These are phyloP conservation scores for Oryzias dopingdopingensis DNA, from an alignment of 2,797 vertebrate species.

Conservation along the genomic window DNA sequence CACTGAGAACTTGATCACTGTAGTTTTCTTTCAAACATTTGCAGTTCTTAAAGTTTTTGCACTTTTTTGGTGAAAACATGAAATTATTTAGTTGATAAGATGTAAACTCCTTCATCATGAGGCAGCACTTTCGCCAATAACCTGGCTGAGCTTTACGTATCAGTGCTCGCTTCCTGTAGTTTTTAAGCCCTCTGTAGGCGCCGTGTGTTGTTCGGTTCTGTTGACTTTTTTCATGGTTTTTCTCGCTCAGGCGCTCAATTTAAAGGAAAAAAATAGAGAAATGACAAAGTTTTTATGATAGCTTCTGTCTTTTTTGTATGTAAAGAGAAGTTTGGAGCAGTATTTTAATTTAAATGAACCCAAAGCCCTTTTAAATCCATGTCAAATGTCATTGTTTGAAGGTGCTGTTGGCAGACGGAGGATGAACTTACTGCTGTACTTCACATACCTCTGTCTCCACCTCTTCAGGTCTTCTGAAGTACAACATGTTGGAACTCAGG, in stretches of 20 bases:
- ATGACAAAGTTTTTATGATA: constrained; percentile 54
- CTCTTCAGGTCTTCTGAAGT: constrained; percentile 42
- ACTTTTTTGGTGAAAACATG: constrained; percentile 13
- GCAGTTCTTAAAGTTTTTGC: constrained; percentile 15
- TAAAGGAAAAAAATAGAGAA: constrained; percentile 32
- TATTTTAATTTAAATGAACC: constrained; percentile 61
- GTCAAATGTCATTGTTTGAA: constrained; percentile 21
- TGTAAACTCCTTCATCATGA: constrained; percentile 55
- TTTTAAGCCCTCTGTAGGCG: constrained; percentile 65
- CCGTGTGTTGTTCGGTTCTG: constrained; percentile 60
- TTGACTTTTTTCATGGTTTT: constrained; percentile 58
- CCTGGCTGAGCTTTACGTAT: no score
- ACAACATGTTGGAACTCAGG: constrained; percentile 71
- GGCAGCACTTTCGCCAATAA: no score
- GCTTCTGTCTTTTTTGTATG: constrained; percentile 64
- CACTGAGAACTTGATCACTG: constrained; percentile 17
- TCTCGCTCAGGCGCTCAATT: constrained; percentile 52
- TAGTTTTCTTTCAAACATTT: constrained; percentile 5
- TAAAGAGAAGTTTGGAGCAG: constrained; percentile 53
- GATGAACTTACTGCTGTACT: constrained; percentile 44
- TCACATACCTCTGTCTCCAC: constrained; percentile 41
- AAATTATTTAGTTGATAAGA: constrained; percentile 5
- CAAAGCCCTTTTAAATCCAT: constrained; percentile 51
- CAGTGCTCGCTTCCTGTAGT: background rate
- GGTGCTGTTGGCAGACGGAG: constrained; percentile 28